Percentiles rank a stretch among this genome's conserved stretches.
These are phyloP conservation scores for Drosophila funebris DNA, from an alignment of 1,140 invertebrate genomes.

Conservation along the genomic window DNA sequence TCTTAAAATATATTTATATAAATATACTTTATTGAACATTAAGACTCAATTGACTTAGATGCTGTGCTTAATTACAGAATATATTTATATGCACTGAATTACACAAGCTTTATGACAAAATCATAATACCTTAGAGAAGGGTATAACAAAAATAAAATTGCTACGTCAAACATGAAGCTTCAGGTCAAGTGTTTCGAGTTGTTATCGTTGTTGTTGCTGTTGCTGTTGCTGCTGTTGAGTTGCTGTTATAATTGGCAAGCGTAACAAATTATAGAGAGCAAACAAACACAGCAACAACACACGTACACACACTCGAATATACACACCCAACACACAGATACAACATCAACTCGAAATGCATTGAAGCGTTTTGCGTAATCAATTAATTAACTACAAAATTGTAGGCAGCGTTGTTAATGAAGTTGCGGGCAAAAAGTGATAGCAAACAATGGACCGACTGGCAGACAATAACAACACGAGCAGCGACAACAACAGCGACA, in stretches of 20 bases:
- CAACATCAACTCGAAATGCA: conserved; percentile 52
- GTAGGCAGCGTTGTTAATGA: conserved; percentile 64
- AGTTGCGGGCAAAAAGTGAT: conserved; percentile 58
- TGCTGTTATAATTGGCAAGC: conserved; percentile 66
- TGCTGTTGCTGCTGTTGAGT: conserved; percentile 35
- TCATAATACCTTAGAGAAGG: background rate
- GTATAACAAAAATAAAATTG: conserved; percentile 10
- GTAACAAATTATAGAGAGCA: conserved; percentile 58
- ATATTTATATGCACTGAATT: too few relatives aligned
- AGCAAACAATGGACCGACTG: conserved; percentile 18
- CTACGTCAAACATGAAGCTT: conserved; percentile 7
- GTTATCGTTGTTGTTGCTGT: conserved; percentile 27
- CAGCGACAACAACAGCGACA: background rate
- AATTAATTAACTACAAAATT: conserved; percentile 79
- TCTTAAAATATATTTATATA: too few relatives aligned
- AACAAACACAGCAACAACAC: background rate
- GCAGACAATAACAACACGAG: too few relatives aligned
- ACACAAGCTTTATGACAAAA: background rate
- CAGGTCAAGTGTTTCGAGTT: conserved; percentile 37
- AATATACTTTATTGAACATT: too few relatives aligned
- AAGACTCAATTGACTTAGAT: too few relatives aligned
- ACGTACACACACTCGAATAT: conserved; percentile 6
- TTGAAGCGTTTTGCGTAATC: conserved; percentile 69
- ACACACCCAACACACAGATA: background rate
- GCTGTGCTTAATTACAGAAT: too few relatives aligned